Evolutionary conservation across 2,797 vertebrate species (phyloP), one percentile per base, ranked within the genome.

Genomic region (Peromyscus eremicus): DNA sequence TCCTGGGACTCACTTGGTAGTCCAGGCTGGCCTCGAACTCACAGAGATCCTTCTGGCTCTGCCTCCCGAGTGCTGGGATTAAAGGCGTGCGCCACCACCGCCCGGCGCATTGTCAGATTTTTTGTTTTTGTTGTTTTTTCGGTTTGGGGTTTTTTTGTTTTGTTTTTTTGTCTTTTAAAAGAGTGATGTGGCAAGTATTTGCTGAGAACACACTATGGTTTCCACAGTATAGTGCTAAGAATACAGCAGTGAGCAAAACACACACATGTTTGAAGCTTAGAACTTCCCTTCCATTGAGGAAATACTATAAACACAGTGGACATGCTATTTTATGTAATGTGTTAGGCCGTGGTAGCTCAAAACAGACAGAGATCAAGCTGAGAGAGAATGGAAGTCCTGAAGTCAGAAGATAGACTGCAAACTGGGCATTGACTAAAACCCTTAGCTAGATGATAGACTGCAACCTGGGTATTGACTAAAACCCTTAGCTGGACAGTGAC

Each of bases 121-220:
- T 77, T 77, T 32, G 21, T 3, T n/a, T 55, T 34, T n/a, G n/a
- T 60, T 19, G 17, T 17, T 49, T 49, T 83, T 86, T 91, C 73
- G 34, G 13, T 6, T n/a, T 70, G 70, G 16, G 64, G 5, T 12
- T 89, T 79, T 68, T 64, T 81, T 49, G 25, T 37, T 52, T 52
- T 52, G 11, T 52, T 83, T 85, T 90, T 73, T 40, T n/a, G 71
- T 75, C 37, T 75, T 40, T 23, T 25, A 13, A 73, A 75, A 40
- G 71, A 75, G 37, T 75, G 37, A 40, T 40, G 94, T 49, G 70
- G 46, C 70, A 92, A 68, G 27, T 81, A 73, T 96, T 29, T 96
- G 86, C 75, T 68, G 57, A 95, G 34, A 32, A 73, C 77, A 68
- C 82, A 52, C 64, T 62, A 0, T 73, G 37, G 89, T 5, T 79